A percentile compares a stretch with the other conserved stretches of the same genome.
These are phyloP conservation scores for Ladona fulva DNA, from an alignment of 1,140 invertebrate species.

Conservation along the genomic window DNA sequence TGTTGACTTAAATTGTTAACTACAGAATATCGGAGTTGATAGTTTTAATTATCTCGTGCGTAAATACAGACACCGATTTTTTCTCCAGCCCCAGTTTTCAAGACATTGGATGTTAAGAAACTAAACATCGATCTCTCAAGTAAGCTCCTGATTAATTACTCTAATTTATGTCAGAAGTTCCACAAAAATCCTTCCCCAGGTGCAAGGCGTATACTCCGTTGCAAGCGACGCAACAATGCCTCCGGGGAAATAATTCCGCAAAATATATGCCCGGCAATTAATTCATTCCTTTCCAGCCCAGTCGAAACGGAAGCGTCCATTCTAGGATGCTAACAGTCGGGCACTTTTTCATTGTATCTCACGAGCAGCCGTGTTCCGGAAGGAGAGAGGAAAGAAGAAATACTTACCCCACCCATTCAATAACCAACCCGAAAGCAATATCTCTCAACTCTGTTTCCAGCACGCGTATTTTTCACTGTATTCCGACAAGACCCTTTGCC, in stretches of 20 bases:
- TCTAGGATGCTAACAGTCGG: neutral
- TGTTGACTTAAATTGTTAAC: no score
- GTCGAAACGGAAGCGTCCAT: neutral
- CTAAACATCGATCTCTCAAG: no score
- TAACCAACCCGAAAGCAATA: conserved; percentile 5
- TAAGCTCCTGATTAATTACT: no score
- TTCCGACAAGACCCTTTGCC: neutral
- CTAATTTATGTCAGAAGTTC: no score
- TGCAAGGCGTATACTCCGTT: no score
- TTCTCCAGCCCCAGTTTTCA: no score
- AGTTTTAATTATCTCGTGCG: no score
- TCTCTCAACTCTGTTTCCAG: neutral
- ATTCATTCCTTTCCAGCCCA: neutral
- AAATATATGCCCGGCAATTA: neutral
- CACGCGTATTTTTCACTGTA: neutral
- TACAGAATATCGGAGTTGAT: no score
- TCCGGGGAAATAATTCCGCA: neutral
- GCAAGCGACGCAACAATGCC: no score
- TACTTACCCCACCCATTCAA: neutral
- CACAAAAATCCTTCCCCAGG: no score
- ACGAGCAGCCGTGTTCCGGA: neutral
- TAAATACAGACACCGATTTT: no score
- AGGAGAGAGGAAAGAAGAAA: neutral
- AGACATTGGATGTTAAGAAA: no score
- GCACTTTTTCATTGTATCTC: conserved; percentile 9